Evolutionary conservation across 2,113 vertebrate species (phyloP).

Genomic region (Oryzias melastigma): DNA sequence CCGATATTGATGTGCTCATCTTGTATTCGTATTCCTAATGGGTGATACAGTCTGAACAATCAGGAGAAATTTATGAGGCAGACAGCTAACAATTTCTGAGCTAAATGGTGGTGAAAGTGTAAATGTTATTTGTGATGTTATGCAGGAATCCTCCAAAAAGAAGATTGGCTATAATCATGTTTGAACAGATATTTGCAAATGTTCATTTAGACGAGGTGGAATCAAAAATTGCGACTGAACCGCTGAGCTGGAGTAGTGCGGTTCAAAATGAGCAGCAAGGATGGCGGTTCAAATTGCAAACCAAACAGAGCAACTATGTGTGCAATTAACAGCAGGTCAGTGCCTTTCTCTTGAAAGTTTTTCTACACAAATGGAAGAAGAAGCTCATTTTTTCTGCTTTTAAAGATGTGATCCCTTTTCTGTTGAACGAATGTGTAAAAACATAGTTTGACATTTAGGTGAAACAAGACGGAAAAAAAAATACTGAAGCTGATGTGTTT

Average conservation of each 20-base stretch:
- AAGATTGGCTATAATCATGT: background rate
- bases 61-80: constrained; percentile 3
- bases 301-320: background rate
- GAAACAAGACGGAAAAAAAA: background rate
- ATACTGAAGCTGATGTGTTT: too few species aligned
- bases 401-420: background rate
- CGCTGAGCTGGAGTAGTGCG: background rate
- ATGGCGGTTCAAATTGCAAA: constrained; percentile 12
- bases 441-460: constrained; percentile 14
- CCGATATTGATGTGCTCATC: constrained; percentile 2
- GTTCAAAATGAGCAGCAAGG: background rate
- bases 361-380: background rate
- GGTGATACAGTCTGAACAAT: background rate
- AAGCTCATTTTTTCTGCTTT: background rate
- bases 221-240: background rate
- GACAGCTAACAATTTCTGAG: background rate
- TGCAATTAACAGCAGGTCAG: background rate
- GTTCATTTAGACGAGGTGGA: background rate
- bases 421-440: background rate
- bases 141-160: background rate
- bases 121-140: background rate
- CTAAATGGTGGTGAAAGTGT: background rate
- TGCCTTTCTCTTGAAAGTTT: constrained; percentile 7
- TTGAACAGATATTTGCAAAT: background rate
- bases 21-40: constrained; percentile 2